These are phyloP conservation scores for Drosophila ochracea DNA, from an alignment of 2,888 invertebrate species.

Conservation along the genomic window DNA sequence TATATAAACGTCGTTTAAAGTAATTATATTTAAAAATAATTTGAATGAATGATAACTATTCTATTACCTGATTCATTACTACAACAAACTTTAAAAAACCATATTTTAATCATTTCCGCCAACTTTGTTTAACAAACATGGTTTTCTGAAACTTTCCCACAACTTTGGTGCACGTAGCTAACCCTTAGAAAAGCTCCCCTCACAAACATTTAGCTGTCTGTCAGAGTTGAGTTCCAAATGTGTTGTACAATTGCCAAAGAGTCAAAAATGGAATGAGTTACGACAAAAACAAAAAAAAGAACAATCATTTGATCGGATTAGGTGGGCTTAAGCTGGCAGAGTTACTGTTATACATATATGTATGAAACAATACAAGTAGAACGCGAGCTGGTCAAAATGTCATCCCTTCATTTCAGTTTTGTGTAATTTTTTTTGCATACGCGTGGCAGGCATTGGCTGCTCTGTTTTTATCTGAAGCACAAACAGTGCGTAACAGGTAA, in stretches of 20 bases:
- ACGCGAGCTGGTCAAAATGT: slow-evolving; percentile 38
- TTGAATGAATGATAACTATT: not conserved
- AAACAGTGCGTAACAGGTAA: slow-evolving; percentile 76
- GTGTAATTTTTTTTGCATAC: slow-evolving; percentile 57
- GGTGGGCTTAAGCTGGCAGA: slow-evolving; percentile 50
- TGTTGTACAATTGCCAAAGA: slow-evolving; percentile 41
- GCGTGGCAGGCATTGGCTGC: slow-evolving; percentile 55
- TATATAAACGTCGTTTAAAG: not conserved
- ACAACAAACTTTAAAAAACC: not conserved
- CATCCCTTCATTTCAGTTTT: slow-evolving; percentile 20
- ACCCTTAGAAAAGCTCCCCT: slow-evolving; percentile 18
- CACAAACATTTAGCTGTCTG: slow-evolving; percentile 31
- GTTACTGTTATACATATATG: not conserved
- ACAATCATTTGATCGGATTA: slow-evolving; percentile 84
- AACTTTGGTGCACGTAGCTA: not conserved
- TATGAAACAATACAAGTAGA: not conserved
- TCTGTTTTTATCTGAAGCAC: slow-evolving; percentile 59
- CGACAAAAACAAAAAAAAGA: slow-evolving; percentile 41
- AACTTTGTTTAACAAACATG: not conserved
- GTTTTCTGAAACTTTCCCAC: not conserved
- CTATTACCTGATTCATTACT: not conserved
- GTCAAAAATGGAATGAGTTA: slow-evolving; percentile 23
- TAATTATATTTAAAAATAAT: not conserved
- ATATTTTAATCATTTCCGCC: not conserved
- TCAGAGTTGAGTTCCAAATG: slow-evolving; percentile 33